Evolutionary conservation across 2,888 invertebrate species (phyloP), one percentile per base, ranked within the genome.

Genomic region (Selenia dentaria): DNA sequence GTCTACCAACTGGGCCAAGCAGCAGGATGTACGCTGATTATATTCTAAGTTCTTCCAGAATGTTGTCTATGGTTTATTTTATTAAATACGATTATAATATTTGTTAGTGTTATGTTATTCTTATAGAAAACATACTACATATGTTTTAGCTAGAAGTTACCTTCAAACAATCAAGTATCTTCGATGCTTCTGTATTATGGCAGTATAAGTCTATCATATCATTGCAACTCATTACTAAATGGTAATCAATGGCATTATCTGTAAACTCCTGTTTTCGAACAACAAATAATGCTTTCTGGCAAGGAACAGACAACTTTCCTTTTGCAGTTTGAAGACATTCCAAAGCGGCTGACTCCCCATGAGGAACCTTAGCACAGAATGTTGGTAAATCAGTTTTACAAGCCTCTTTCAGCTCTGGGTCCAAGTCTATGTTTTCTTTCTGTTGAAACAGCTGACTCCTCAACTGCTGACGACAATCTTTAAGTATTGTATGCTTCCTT

Each of bases 371-470:
- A 6, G 87, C 78, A 74, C 98, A 99, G 47, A 93, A 93, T 28
- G 92, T 89, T 52, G 92, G 91, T 13, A 99, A 95, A 74, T 99
- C 99, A 20, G 81, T 78, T 41, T 93, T 92, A 77, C 99, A 99
- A 3, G 95, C 94, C 54, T 94, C 93, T 70, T 95, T 96, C 40
- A 99, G 84, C 62, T 94, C 93, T 0, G 96, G 96, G 85, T 98
- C 97, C 51, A 96, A 93, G 53, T 95, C 94, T 55, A 97, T 95
- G 70, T 93, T 97, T 85, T 99, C 98, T 56, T 97, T 94, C 79
- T 98, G 96, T 72, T 98, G 97, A 66, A 98, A 95, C 14, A 99
- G 91, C 74, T 99, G 98, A 35, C 96, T 95, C 70, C 95, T 94
- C 10, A 99, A 89, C 77, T 99, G 98, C 69, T 97, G 96, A 20